These are phyloP conservation scores for Carapus acus DNA, from an alignment of 2,797 vertebrate genomes.

Conservation along the genomic window DNA sequence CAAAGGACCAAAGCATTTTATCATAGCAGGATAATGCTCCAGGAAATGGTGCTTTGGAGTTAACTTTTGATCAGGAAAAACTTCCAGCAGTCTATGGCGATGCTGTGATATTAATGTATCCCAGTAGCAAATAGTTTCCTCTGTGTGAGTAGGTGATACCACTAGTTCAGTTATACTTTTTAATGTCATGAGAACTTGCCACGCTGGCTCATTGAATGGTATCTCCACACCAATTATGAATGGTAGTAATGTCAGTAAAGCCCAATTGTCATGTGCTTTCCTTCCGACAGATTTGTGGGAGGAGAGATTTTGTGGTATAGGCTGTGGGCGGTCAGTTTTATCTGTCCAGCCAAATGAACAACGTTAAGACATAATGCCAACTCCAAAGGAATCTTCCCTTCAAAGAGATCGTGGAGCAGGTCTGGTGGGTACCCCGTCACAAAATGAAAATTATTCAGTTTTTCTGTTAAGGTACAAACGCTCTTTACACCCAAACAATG, in stretches of 20 bases:
- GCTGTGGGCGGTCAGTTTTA: slow-evolving; percentile 12
- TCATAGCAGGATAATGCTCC: slow-evolving; percentile 20
- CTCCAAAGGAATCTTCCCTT: slow-evolving; percentile 11
- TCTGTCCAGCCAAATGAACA: slow-evolving; percentile 12
- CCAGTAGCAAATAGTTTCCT: slow-evolving; percentile 13
- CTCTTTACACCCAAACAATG: slow-evolving; percentile 21
- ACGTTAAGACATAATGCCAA: slow-evolving; percentile 10
- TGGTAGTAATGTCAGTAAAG: slow-evolving; percentile 6
- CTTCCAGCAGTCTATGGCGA: slow-evolving; percentile 11
- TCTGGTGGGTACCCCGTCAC: slow-evolving; percentile 20
- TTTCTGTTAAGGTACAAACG: slow-evolving; percentile 17
- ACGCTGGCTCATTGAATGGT: slow-evolving; percentile 2
- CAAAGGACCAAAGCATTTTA: slow-evolving; percentile 13
- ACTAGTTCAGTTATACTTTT: slow-evolving; percentile 16
- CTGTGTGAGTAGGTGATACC: slow-evolving; percentile 13
- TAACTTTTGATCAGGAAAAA: slow-evolving; percentile 17
- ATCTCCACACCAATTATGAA: slow-evolving; percentile 11
- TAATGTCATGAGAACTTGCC: slow-evolving; percentile 12
- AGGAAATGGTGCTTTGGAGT: slow-evolving; percentile 19
- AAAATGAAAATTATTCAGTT: slow-evolving; percentile 11
- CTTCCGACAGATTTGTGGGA: slow-evolving; percentile 8
- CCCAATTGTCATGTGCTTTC: slow-evolving; percentile 4
- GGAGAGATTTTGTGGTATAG: slow-evolving; percentile 2
- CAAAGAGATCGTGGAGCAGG: slow-evolving; percentile 15
- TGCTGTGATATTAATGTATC: slow-evolving; percentile 21